These are phyloP conservation scores for Acromyrmex heyeri DNA, from an alignment of 1,140 invertebrate species.

Conservation along the genomic window DNA sequence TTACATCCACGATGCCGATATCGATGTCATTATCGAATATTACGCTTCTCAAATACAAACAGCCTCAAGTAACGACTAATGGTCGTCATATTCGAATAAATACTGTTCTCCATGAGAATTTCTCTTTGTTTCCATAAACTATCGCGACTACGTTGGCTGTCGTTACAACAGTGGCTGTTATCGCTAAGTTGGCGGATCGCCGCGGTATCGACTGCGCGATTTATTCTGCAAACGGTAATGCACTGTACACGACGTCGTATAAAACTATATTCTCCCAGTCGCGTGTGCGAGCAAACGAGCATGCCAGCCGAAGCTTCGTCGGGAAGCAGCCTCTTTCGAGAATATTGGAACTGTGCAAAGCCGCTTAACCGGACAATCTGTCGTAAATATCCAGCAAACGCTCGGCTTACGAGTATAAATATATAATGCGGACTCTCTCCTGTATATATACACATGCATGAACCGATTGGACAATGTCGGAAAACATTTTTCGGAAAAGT, in stretches of 20 bases:
- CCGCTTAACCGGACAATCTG: conserved; percentile 66
- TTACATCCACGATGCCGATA: not conserved
- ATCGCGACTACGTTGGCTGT: not conserved
- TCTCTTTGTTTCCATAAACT: conserved; percentile 2
- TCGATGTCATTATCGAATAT: conserved; percentile 12
- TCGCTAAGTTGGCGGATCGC: conserved; percentile 39
- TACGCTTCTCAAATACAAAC: conserved; percentile 8
- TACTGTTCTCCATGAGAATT: not conserved
- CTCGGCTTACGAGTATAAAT: conserved; percentile 57
- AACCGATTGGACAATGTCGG: conserved; percentile 6
- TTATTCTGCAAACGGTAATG: conserved; percentile 44
- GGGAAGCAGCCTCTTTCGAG: conserved; percentile 42
- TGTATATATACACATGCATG: not conserved
- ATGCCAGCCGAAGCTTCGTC: not conserved
- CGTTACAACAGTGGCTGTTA: conserved; percentile 21
- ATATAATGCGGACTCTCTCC: conserved; percentile 36
- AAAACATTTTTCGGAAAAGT: conserved; percentile 46
- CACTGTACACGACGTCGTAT: conserved; percentile 1
- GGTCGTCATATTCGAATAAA: conserved; percentile 38
- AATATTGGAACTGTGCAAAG: conserved; percentile 62
- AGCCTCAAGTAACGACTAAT: conserved; percentile 34
- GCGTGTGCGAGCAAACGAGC: not conserved
- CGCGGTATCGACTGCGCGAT: conserved; percentile 43
- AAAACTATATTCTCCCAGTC: conserved; percentile 16
- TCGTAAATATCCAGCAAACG: conserved; percentile 66